These are phyloP conservation scores for Psix sp. DNA, from an alignment of 1,140 invertebrate genomes.

Conservation along the genomic window DNA sequence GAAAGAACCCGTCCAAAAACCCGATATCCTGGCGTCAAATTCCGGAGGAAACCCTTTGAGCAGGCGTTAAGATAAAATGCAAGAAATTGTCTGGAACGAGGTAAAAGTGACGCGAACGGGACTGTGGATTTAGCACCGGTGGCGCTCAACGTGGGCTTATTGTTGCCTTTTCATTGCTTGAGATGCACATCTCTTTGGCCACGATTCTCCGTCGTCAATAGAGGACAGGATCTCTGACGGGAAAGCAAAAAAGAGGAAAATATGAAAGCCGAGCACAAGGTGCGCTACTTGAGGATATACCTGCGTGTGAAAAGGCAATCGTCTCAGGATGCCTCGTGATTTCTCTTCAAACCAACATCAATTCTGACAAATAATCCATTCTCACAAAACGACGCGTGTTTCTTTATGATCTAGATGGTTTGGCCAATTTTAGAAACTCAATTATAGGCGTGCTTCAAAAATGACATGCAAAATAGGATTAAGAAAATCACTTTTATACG, in stretches of 20 bases:
- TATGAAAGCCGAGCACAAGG: constrained; percentile 37
- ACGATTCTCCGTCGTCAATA: too few relatives aligned
- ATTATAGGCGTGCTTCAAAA: too few relatives aligned
- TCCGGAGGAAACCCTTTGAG: not conserved
- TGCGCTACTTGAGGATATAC: constrained; percentile 45
- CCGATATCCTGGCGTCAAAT: constrained; percentile 11
- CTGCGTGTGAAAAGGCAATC: constrained; percentile 52
- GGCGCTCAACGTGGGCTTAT: constrained; percentile 66
- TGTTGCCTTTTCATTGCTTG: constrained; percentile 69
- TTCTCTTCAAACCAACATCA: constrained; percentile 13
- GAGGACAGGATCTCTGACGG: constrained; percentile 29
- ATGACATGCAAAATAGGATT: too few relatives aligned
- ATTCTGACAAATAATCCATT: constrained; percentile 47
- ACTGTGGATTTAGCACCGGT: constrained; percentile 69
- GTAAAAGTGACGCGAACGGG: constrained; percentile 16
- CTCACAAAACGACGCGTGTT: not conserved
- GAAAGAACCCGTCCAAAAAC: constrained; percentile 13
- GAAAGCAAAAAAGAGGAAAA: constrained; percentile 25
- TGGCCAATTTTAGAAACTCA: too few relatives aligned
- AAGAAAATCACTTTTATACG: too few relatives aligned
- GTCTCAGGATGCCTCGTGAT: constrained; percentile 20
- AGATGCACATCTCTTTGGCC: constrained; percentile 74
- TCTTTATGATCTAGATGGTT: too few relatives aligned
- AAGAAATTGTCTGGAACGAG: constrained; percentile 46
- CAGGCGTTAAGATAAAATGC: constrained; percentile 36